These are phyloP conservation scores for Troilus luridus DNA, from an alignment of 2,888 invertebrate genomes.

Conservation along the genomic window DNA sequence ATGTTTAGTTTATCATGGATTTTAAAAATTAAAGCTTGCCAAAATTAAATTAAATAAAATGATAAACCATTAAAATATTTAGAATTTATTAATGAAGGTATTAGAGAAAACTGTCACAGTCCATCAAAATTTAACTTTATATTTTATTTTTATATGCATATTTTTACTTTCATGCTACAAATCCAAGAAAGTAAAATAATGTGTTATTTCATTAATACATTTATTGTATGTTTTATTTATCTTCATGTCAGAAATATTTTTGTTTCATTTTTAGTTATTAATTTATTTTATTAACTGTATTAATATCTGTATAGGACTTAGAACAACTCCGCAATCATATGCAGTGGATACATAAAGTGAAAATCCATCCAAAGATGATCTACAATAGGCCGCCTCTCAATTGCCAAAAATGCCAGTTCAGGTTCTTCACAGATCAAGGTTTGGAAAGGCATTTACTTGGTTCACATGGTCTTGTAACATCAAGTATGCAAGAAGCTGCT, in stretches of 20 bases:
- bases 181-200: too few species aligned
- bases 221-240: too few species aligned
- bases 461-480: slow-evolving; percentile 94
- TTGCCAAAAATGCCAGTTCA: slow-evolving; percentile 95
- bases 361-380: slow-evolving; percentile 96
- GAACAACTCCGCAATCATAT: slow-evolving; percentile 95
- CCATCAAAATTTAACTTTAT: too few species aligned
- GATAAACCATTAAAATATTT: too few species aligned
- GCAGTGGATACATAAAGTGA: slow-evolving; percentile 98
- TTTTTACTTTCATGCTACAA: too few species aligned
- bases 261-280: not conserved
- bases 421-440: slow-evolving; percentile 96
- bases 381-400: slow-evolving; percentile 94
- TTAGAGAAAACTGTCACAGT: too few species aligned
- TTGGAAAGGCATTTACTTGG: slow-evolving; percentile 94
- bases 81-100: too few species aligned
- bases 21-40: too few species aligned
- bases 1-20: too few species aligned
- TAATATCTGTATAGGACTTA: slow-evolving; percentile 75
- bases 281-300: slow-evolving; percentile 20
- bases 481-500: slow-evolving; percentile 95
- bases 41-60: too few species aligned
- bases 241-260: not conserved
- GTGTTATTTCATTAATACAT: too few species aligned
- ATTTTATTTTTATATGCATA: too few species aligned